Evolutionary conservation across 1,140 invertebrate genomes (phyloP), one percentile per base, ranked within the genome.

Genomic region (Subanguina moxae): DNA sequence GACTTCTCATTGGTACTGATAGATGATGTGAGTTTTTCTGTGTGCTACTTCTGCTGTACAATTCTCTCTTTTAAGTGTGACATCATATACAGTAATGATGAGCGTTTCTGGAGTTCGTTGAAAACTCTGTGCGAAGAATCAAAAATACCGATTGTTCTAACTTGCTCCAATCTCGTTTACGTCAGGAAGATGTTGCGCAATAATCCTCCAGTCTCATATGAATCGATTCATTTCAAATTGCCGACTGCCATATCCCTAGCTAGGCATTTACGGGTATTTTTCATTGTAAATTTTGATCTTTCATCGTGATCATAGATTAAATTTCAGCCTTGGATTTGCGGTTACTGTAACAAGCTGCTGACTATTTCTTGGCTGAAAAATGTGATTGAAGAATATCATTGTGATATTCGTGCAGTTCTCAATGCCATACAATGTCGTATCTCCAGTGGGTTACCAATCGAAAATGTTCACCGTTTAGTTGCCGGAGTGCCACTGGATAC

Each of bases 101-200:
- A 30, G 8, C n/a, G 28, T 3, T 61, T 61, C 28, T 61, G 58
- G 58, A 21, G 19, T 43, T 3, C 58, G 3, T 32, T 61, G 58
- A 61, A 43, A n/a, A 5, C 58, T 19, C n/a, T 61, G 58, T 61
- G 27, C 58, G 3, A 1, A 21, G 58, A 61, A 28, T 61, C 58
- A 3, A 21, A 30, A 8, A 28, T 61, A 21, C 58, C 58, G 1
- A 61, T 61, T 32, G 38, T 61, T n/a, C 19, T 61, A 8, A 61
- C 58, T 8, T 61, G 58, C 28, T 21, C 58, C 58, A 43, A 61
- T 61, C 19, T 13, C 27, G 19, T 13, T 8, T 30, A 61, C n/a
- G 58, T 61, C n/a, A 30, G 27, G 13, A 61, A 25, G 28, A 61
- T 61, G 58, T 28, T 61, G 58, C n/a, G 27, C 3, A 21, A 8